Evolutionary conservation across 2,888 invertebrate species (phyloP).

Genomic region (Monochamus alternatus): DNA sequence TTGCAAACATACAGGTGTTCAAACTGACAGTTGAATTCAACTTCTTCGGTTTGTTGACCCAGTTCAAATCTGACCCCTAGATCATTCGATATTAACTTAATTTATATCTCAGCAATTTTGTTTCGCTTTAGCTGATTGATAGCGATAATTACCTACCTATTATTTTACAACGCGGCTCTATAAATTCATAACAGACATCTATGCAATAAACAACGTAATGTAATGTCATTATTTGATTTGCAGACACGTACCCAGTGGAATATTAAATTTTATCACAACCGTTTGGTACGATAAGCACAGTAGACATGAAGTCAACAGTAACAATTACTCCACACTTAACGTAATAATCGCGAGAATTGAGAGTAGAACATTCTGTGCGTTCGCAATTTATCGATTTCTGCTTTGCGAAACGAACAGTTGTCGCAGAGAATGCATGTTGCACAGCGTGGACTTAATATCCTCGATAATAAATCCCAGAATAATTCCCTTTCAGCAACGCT

Average conservation of each 20-base stretch:
- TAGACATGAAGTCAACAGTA: background rate
- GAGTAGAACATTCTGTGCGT: background rate
- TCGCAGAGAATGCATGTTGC: conserved; percentile 6
- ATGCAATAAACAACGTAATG: too few relatives aligned
- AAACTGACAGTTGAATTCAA: too few relatives aligned
- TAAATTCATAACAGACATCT: too few relatives aligned
- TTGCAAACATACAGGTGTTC: too few relatives aligned
- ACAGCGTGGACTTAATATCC: background rate
- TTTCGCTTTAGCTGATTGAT: too few relatives aligned
- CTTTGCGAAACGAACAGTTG: background rate
- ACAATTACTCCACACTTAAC: conserved; percentile 10
- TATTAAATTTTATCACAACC: background rate
- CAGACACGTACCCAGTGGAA: background rate
- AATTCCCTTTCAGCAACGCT: conserved; percentile 21
- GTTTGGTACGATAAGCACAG: background rate
- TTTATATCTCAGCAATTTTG: too few relatives aligned
- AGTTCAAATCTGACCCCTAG: too few relatives aligned
- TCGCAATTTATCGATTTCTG: conserved; percentile 10
- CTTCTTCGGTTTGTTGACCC: too few relatives aligned
- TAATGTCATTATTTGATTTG: background rate
- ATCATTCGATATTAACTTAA: too few relatives aligned
- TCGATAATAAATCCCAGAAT: conserved; percentile 5
- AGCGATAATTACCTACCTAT: too few relatives aligned
- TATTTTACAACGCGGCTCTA: too few relatives aligned
- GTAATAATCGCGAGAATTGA: conserved; percentile 7